These are phyloP conservation scores for Pagetopsis macropterus DNA, from an alignment of 2,797 vertebrate genomes.

Conservation along the genomic window DNA sequence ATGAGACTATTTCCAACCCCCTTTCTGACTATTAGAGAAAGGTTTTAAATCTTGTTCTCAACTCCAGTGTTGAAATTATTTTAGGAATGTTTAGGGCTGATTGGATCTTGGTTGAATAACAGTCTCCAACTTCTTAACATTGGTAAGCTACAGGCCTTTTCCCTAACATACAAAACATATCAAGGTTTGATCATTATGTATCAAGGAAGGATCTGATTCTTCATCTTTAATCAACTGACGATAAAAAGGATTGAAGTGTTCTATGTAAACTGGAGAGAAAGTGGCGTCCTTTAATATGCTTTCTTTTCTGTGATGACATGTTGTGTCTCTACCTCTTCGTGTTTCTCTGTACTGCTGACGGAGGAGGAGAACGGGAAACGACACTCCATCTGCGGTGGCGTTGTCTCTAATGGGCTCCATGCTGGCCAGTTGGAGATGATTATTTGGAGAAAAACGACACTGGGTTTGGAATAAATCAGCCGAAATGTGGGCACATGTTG, in stretches of 20 bases:
- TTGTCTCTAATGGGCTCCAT: conserved; percentile 38
- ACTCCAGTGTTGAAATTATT: too few relatives aligned
- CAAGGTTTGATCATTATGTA: not conserved
- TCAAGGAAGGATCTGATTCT: not conserved
- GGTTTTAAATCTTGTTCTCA: too few relatives aligned
- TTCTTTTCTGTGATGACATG: not conserved
- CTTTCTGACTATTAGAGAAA: too few relatives aligned
- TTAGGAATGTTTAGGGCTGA: too few relatives aligned
- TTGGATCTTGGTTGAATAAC: too few relatives aligned
- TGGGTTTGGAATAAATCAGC: conserved; percentile 40
- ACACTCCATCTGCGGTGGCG: conserved; percentile 19
- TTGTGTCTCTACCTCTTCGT: conserved; percentile 9
- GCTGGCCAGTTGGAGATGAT: conserved; percentile 49
- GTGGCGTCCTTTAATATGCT: not conserved
- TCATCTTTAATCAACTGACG: not conserved
- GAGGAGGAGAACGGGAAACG: conserved; percentile 16
- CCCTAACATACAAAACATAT: not conserved
- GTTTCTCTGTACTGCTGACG: conserved; percentile 2
- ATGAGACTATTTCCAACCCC: too few relatives aligned
- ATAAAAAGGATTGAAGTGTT: not conserved
- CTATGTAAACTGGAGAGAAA: not conserved
- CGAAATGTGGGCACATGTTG: conserved; percentile 39
- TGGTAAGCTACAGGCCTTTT: not conserved
- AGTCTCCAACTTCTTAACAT: not conserved
- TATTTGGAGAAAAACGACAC: conserved; percentile 59